phyloP scores from a whole-genome alignment of 2,888 invertebrate species.

The Arrhopalites spinosus region DNA sequence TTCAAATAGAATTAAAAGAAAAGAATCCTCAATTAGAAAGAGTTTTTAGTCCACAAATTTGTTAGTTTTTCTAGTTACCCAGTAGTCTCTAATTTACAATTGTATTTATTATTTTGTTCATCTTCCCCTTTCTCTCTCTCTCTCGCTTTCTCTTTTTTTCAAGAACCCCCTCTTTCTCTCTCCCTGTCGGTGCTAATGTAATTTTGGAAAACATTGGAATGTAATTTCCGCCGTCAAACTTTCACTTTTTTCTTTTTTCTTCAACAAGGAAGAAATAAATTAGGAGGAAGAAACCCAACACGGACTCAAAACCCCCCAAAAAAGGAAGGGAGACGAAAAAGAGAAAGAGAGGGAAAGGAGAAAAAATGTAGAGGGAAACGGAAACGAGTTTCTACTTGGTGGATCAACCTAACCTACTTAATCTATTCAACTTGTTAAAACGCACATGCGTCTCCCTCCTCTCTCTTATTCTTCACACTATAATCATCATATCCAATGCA shows the following conservation, averaged over 20 bases:
- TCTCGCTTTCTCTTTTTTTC: background rate
- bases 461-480: background rate
- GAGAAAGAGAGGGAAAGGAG: background rate
- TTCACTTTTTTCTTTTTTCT: background rate
- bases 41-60: too few relatives aligned
- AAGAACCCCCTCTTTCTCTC: background rate
- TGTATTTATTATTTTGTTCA: too few relatives aligned
- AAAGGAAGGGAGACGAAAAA: background rate
- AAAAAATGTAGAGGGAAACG: background rate
- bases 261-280: slow-evolving; percentile 26
- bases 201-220: slow-evolving; percentile 27
- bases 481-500: background rate
- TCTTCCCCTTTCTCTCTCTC: background rate
- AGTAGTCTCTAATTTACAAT: too few relatives aligned
- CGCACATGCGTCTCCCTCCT: slow-evolving; percentile 21
- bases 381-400: slow-evolving; percentile 9
- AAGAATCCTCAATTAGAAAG: too few relatives aligned
- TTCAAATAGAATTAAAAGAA: too few relatives aligned
- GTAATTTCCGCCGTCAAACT: slow-evolving; percentile 24
- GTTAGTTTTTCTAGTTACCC: too few relatives aligned
- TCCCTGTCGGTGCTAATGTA: background rate
- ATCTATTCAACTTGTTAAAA: slow-evolving; percentile 27
- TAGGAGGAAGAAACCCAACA: slow-evolving; percentile 13
- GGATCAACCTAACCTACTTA: slow-evolving; percentile 30
- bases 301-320: background rate